Evolutionary conservation across 2,797 vertebrate genomes (phyloP), one percentile per base, ranked within the genome.

Genomic region (Sebastes minor): DNA sequence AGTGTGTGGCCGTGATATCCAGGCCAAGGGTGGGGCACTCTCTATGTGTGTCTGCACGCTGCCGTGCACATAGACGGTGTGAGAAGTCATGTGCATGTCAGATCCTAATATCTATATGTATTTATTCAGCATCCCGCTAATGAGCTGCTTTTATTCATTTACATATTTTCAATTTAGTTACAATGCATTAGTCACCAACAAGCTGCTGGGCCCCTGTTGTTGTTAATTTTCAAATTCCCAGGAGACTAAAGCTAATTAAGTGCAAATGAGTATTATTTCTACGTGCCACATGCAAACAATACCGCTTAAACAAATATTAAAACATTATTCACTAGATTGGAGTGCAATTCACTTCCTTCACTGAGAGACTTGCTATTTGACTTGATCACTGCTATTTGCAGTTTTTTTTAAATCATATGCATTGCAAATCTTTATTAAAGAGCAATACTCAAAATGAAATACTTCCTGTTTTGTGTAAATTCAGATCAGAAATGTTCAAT

Each of bases 1-100:
- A 79, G 71, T 84, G 79, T 82, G 87, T 76, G 65, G 84, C 56
- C 65, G 16, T 72, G 78, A 74, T 91, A 90, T 93, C 75, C 77
- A 81, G 83, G 86, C 76, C 49, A 83, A 74, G 89, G 91, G 84
- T 86, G 91, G 84, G 70, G 89, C 83, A 67, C 65, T 67, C 8
- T 38, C 35, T 14, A 14, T 69, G 42, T 87, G 74, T 53, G 49
- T 80, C 16, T 77, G 68, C 56, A 33, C 55, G 28, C 52, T 49
- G 8, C 57, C 69, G 64, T 61, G 63, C 46, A 8, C 32, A 38
- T 18, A 35, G 5, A 68, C n/a, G 9, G 9, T 70, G 64, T 8
- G n/a, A 74, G 8, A 49, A 42, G 67, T 67, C 10, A 52, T n/a
- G 52, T 35, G 59, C 33, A 55, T 35, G 42, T 69, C 73, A 80